Evolutionary conservation across 2,797 vertebrate genomes (phyloP).

Genomic region (Mus spretus): DNA sequence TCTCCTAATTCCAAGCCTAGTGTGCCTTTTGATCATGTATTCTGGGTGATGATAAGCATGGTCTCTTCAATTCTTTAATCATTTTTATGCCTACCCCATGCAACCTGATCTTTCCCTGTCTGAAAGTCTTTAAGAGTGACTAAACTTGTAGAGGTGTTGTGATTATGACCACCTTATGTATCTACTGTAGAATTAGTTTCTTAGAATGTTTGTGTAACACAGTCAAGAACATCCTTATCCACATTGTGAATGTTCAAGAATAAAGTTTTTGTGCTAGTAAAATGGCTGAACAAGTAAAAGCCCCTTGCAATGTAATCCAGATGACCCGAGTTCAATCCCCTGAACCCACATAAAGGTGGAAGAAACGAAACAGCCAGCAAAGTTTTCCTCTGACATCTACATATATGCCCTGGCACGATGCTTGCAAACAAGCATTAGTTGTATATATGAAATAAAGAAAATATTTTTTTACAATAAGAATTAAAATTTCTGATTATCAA

Average conservation of each 20-base stretch:
- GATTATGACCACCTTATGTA: not conserved
- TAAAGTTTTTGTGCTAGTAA: not conserved
- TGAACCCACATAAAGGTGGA: not conserved
- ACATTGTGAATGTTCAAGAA: conserved; percentile 42
- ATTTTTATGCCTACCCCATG: not conserved
- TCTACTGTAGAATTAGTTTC: conserved; percentile 30
- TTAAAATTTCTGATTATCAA: not conserved
- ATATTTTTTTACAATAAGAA: not conserved
- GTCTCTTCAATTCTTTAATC: not conserved
- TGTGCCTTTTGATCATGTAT: not conserved
- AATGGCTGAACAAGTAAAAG: not conserved
- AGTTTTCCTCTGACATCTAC: not conserved
- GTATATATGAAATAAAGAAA: not conserved
- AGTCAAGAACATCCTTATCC: conserved; percentile 44
- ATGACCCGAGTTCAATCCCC: not conserved
- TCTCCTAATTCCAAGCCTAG: not conserved
- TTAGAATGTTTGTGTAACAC: conserved; percentile 33
- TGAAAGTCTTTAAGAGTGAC: conserved; percentile 24
- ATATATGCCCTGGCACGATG: not conserved
- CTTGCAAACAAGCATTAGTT: not conserved
- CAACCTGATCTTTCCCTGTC: not conserved
- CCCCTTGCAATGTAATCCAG: not conserved
- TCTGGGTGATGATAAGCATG: not conserved
- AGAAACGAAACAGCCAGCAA: not conserved
- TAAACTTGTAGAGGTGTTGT: conserved; percentile 10